phyloP scores from a whole-genome alignment of 2,888 invertebrate genomes.

The Drosophila heteroneura region DNA sequence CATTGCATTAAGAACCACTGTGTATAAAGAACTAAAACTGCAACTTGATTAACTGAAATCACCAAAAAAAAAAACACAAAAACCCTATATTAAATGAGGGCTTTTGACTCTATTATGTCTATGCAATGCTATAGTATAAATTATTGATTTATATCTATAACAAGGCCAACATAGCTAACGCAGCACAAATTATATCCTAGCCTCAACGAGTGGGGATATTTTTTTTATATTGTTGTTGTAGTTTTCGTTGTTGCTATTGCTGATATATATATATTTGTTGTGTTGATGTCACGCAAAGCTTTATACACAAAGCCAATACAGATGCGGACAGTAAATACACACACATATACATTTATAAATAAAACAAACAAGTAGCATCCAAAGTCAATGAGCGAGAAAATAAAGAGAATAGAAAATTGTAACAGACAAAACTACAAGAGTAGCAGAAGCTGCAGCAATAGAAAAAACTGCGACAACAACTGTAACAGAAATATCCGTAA shows the following conservation, averaged over 20 bases:
- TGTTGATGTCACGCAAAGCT: constrained; percentile 73
- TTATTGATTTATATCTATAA: constrained; percentile 71
- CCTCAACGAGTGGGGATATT: constrained; percentile 35
- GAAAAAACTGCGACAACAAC: constrained; percentile 30
- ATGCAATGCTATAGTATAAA: constrained; percentile 49
- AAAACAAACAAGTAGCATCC: constrained; percentile 51
- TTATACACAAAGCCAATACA: constrained; percentile 64
- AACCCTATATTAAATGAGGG: constrained; percentile 12
- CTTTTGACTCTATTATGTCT: constrained; percentile 18
- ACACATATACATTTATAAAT: constrained; percentile 26
- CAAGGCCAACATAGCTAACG: constrained; percentile 62
- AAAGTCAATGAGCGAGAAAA: constrained; percentile 55
- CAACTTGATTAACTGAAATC: constrained; percentile 44
- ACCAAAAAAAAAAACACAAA: constrained; percentile 1
- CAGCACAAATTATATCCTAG: constrained; percentile 54
- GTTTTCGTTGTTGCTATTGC: constrained; percentile 15
- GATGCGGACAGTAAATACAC: constrained; percentile 43
- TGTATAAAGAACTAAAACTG: constrained; percentile 29
- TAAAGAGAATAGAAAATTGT: constrained; percentile 50
- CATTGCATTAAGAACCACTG: constrained; percentile 8
- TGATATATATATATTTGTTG: constrained; percentile 48
- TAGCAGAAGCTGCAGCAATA: constrained; percentile 20
- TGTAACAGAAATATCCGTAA: constrained; percentile 45
- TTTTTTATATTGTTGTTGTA: constrained; percentile 24
- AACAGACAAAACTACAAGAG: constrained; percentile 53